Base-by-base conservation (phyloP, 1,140 invertebrate genomes). In the Mylabris phalerata region DNA sequence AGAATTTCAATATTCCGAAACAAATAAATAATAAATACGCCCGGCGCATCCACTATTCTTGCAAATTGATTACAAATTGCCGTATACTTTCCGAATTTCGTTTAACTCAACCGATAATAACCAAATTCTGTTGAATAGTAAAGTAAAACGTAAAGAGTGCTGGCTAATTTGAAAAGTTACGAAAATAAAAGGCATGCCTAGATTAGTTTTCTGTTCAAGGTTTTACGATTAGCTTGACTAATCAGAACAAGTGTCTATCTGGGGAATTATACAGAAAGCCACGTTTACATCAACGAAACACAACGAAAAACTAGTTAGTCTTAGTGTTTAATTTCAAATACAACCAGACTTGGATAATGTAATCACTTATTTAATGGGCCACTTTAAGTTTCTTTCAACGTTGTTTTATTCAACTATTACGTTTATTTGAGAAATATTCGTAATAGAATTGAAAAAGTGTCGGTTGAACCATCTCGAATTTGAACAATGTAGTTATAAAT, bases 181-280 rank as follows among this genome's bases (percentile, higher is more conserved):
- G 39, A 9, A 11, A 38, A 54, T 54, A 54, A 54, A 51, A 45
- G 32, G 26, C 19, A 32, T 24, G 42, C 3, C 39, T 27, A 11
- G 40, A 54, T 44, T 27, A 46, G 39, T 45, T 45, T 25, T 7
- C 3, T 50, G 48, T 39, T 27, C 50, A 43, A 41, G 50, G 32
- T 32, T 52, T 52, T 52, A 52, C 50, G 50, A 52, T 52, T 52
- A 52, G 50, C 19, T 26, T 13, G 40, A 45, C 51, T 54, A 54
- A 54, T 54, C 51, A 54, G 51, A 46, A 54, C 51, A 54, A 54
- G 51, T 54, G 51, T n/a, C 13, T 38, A 45, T 27, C 51, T 46
- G 7, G 51, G 51, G 51, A 45, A 54, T 54, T 54, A 54, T 54
- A 32, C 7, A 32, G 32, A 32, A 32, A 32, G 4, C 7, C 32